A percentile compares a stretch with the other conserved stretches of the same genome.
These are phyloP conservation scores for Caenorhabditis sp. DNA, from an alignment of 2,888 invertebrate species.

Conservation along the genomic window DNA sequence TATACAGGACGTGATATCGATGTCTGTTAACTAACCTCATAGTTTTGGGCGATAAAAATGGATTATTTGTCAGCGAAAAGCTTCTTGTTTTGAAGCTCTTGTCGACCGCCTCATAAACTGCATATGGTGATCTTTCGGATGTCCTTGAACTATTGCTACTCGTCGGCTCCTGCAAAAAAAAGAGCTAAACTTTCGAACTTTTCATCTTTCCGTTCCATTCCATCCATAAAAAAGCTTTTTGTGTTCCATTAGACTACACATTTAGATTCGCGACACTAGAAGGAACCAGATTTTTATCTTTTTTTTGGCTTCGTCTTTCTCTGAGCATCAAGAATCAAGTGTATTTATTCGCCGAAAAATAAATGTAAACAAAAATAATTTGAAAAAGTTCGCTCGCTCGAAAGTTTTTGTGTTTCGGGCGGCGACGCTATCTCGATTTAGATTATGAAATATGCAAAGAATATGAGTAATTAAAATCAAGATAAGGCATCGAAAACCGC, in stretches of 20 bases:
- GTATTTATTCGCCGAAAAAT: background rate
- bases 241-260: slow-evolving; percentile 1
- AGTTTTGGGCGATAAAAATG: slow-evolving; percentile 31
- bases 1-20: too few relatives aligned
- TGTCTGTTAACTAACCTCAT: slow-evolving; percentile 30
- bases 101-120: slow-evolving; percentile 28
- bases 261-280: slow-evolving; percentile 19
- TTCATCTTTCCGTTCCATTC: background rate
- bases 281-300: slow-evolving; percentile 2
- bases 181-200: background rate
- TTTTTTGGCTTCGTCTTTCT: background rate
- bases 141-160: slow-evolving; percentile 31
- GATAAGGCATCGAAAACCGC: too few relatives aligned
- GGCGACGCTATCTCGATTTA: background rate
- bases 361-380: background rate
- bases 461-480: background rate
- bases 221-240: slow-evolving; percentile 6
- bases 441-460: background rate
- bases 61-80: slow-evolving; percentile 35
- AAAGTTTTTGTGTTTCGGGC: too few relatives aligned
- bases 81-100: slow-evolving; percentile 19
- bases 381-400: too few relatives aligned
- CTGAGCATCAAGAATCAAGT: background rate
- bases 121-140: slow-evolving; percentile 40
- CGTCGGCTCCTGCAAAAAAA: slow-evolving; percentile 30